These are phyloP conservation scores for Philotrypesis tridentata DNA, from an alignment of 1,140 invertebrate genomes.

Conservation along the genomic window DNA sequence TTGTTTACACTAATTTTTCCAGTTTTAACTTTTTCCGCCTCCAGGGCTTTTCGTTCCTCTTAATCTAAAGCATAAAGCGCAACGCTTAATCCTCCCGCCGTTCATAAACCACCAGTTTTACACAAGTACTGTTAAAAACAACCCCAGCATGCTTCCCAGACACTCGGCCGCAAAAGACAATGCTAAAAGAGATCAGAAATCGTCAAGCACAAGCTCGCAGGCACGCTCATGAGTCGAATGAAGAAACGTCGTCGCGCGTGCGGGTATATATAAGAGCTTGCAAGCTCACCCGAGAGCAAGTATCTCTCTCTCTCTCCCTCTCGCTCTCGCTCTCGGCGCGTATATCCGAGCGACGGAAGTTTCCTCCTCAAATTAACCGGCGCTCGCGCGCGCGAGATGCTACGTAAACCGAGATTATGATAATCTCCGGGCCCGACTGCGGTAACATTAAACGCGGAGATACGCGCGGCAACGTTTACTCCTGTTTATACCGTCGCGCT, in stretches of 20 bases:
- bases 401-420: constrained; percentile 74
- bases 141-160: too few species aligned
- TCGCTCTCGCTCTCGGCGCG: constrained; percentile 50
- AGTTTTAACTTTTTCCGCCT: too few species aligned
- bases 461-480: constrained; percentile 55
- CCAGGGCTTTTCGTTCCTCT: too few species aligned
- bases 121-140: too few species aligned
- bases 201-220: not conserved
- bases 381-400: constrained; percentile 62
- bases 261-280: not conserved
- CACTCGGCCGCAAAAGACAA: constrained; percentile 29
- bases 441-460: constrained; percentile 71
- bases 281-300: not conserved
- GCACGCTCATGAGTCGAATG: not conserved
- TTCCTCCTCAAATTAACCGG: constrained; percentile 72
- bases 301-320: too few species aligned
- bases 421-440: constrained; percentile 72
- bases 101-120: too few species aligned
- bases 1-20: too few species aligned
- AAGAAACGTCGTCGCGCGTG: not conserved
- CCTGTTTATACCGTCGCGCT: constrained; percentile 10
- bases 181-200: not conserved
- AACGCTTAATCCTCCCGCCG: too few species aligned
- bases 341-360: constrained; percentile 64
- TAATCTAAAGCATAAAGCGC: too few species aligned